These are phyloP conservation scores for Talpa occidentalis DNA, from an alignment of 2,113 vertebrate species.

Conservation along the genomic window DNA sequence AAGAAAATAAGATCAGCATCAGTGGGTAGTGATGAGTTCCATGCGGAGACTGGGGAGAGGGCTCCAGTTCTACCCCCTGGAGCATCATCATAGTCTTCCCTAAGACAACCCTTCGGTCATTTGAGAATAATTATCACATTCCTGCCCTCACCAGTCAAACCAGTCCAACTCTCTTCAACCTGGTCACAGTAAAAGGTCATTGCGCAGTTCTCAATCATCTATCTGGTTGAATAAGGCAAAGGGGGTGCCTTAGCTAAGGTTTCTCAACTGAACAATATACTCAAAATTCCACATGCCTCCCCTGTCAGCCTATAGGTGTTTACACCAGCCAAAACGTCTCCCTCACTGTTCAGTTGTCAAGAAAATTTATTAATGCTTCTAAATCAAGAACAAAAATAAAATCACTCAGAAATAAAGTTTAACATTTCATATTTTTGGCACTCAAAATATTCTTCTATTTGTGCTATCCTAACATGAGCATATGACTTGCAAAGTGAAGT, in stretches of 20 bases:
- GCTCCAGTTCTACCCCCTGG: background rate
- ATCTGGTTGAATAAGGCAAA: background rate
- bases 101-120: background rate
- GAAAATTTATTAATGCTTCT: constrained; percentile 73
- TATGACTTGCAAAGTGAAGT: constrained; percentile 72
- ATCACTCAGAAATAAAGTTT: constrained; percentile 74
- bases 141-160: background rate
- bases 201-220: background rate
- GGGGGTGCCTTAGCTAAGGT: background rate
- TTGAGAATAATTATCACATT: background rate
- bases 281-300: background rate
- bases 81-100: background rate
- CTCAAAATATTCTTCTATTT: constrained; percentile 75
- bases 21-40: background rate
- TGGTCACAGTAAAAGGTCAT: background rate
- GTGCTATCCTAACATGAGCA: constrained; percentile 65
- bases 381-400: constrained; percentile 76
- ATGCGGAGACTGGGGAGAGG: background rate
- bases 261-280: constrained; percentile 24
- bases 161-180: background rate
- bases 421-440: constrained; percentile 74
- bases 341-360: constrained; percentile 57
- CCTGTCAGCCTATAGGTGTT: constrained; percentile 45
- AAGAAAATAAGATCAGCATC: background rate
- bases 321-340: constrained; percentile 47